A percentile compares a stretch with the other conserved stretches of the same genome.
Conservation (phyloP, 1,140 invertebrate genomes). For the Drosophila parvula region DNA sequence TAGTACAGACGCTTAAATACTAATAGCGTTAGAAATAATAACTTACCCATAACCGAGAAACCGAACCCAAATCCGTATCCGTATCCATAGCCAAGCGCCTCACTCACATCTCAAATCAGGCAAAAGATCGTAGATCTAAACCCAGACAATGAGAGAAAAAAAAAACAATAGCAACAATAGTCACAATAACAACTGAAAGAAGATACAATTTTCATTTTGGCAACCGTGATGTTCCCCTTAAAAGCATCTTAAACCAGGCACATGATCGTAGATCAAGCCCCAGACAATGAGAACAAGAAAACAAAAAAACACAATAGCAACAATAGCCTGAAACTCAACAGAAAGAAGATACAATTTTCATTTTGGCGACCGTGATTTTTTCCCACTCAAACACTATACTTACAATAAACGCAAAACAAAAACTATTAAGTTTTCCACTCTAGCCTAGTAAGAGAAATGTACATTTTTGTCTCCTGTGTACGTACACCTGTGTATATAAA, state of each 20-base stretch:
- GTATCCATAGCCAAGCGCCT: constrained; percentile 22
- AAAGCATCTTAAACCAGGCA: background rate
- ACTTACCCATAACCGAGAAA: constrained; percentile 7
- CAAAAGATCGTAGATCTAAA: constrained; percentile 5
- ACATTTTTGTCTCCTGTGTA: constrained; percentile 50
- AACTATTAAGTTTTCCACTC: constrained; percentile 49
- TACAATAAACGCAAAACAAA: constrained; percentile 22
- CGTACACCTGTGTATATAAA: constrained; percentile 44
- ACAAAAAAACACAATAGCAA: constrained; percentile 4
- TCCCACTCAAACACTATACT: constrained; percentile 33
- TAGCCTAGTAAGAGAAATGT: constrained; percentile 52
- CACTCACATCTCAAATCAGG: background rate
- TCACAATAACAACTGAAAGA: constrained; percentile 3
- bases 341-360: constrained; percentile 12
- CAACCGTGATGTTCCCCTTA: constrained; percentile 1
- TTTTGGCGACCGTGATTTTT: constrained; percentile 22
- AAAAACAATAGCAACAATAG: constrained; percentile 2
- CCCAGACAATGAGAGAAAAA: background rate
- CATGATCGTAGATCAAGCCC: constrained; percentile 22
- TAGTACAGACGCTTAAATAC: constrained; percentile 44
- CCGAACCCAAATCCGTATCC: background rate
- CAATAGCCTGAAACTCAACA: constrained; percentile 9
- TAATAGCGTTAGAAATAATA: constrained; percentile 49
- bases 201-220: constrained; percentile 19
- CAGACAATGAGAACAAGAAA: constrained; percentile 5